phyloP scores from a whole-genome alignment of 1,140 invertebrate genomes.

The Venturia canescens region DNA sequence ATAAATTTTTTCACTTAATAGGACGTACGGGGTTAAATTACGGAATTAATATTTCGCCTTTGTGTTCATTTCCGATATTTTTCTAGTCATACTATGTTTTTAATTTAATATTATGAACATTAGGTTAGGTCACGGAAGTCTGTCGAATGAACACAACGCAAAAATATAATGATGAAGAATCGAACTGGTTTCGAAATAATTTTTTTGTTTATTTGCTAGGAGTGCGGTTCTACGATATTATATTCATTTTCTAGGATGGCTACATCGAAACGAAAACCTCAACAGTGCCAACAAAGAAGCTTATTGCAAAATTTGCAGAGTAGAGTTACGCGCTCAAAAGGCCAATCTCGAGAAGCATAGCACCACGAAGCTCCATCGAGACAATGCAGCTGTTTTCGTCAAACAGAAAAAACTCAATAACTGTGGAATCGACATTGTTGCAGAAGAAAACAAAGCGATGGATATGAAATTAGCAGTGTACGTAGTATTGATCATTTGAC shows the following conservation, averaged over 20 bases:
- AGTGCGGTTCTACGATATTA: too few species aligned
- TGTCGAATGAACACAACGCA: too few species aligned
- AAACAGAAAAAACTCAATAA: conserved; percentile 15
- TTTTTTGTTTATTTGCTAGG: too few species aligned
- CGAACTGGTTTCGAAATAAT: too few species aligned
- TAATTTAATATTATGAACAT: too few species aligned
- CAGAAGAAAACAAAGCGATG: conserved; percentile 33
- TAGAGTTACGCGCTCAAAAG: conserved; percentile 25
- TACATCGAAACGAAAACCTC: conserved; percentile 6
- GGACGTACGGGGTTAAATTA: too few species aligned
- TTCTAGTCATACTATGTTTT: too few species aligned
- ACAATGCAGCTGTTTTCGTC: conserved; percentile 36
- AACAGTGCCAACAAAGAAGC: conserved; percentile 25
- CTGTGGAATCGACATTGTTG: conserved; percentile 16
- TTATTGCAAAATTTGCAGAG: conserved; percentile 33
- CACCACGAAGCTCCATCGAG: conserved; percentile 24
- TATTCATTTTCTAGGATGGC: conserved; percentile 41
- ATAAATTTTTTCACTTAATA: too few species aligned
- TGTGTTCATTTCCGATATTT: too few species aligned
- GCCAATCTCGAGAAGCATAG: conserved; percentile 37
- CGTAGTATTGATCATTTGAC: conserved; percentile 39
- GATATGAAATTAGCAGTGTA: conserved; percentile 33
- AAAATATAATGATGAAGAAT: too few species aligned
- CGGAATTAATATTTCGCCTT: too few species aligned
- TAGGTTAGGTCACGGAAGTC: too few species aligned